These are phyloP conservation scores for Amphiprion percula DNA, from an alignment of 2,113 vertebrate genomes.

Conservation along the genomic window DNA sequence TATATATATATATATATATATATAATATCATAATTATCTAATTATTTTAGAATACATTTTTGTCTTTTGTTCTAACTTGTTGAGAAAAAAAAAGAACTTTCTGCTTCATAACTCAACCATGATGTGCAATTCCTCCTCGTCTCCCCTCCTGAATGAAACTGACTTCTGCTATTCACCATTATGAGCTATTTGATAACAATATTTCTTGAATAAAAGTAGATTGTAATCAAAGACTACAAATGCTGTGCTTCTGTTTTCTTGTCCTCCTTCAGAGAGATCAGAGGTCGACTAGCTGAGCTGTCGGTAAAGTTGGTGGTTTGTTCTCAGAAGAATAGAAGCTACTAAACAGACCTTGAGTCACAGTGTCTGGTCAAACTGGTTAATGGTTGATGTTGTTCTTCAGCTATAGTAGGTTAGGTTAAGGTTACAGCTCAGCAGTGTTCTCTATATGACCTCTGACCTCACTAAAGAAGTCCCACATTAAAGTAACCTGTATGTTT, in stretches of 20 bases:
- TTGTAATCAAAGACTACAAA: neutral
- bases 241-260: neutral
- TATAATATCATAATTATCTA: too few species aligned
- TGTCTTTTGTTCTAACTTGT: neutral
- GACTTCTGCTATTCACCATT: constrained; percentile 27
- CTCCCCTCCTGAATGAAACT: neutral
- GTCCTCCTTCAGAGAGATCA: neutral
- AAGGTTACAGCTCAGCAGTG: too few species aligned
- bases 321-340: too few species aligned
- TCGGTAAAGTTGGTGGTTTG: neutral
- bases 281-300: neutral
- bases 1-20: too few species aligned
- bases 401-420: too few species aligned
- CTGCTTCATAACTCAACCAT: neutral
- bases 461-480: too few species aligned
- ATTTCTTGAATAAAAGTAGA: constrained; percentile 64
- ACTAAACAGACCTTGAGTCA: too few species aligned
- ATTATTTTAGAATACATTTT: neutral
- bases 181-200: constrained; percentile 33
- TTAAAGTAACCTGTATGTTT: too few species aligned
- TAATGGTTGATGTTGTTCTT: too few species aligned
- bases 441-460: too few species aligned
- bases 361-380: too few species aligned
- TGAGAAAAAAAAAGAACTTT: neutral
- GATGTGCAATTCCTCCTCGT: too few species aligned